Percentiles rank a stretch among this genome's conserved stretches.
phyloP scores from a whole-genome alignment of 2,113 vertebrate species.

The Macquaria australasica region DNA sequence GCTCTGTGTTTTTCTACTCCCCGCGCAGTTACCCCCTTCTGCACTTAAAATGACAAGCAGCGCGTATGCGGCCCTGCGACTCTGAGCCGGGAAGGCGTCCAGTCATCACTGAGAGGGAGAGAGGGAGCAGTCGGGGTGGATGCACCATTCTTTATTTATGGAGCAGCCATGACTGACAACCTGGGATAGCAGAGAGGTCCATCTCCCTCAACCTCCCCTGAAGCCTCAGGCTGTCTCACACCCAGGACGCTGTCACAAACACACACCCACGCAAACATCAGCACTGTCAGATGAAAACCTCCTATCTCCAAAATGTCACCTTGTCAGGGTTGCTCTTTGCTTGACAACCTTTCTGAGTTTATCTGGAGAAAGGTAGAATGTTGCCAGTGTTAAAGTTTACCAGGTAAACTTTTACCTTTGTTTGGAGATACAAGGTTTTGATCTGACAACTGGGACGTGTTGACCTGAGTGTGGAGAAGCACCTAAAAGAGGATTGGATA shows the following conservation, averaged over 20 bases:
- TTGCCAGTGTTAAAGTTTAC: background rate
- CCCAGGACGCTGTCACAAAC: constrained; percentile 52
- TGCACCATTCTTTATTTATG: constrained; percentile 78
- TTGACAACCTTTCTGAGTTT: constrained; percentile 15
- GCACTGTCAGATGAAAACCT: background rate
- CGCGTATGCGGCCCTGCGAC: constrained; percentile 14
- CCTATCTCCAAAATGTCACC: constrained; percentile 30
- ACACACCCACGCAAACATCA: constrained; percentile 43
- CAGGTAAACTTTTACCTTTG: constrained; percentile 11
- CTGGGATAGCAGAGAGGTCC: constrained; percentile 57
- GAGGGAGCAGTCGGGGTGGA: constrained; percentile 46
- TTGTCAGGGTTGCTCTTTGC: constrained; percentile 24
- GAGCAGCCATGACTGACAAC: constrained; percentile 72
- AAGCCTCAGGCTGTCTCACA: constrained; percentile 65
- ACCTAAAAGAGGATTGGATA: background rate
- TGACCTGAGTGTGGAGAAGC: constrained; percentile 20
- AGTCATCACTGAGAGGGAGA: constrained; percentile 9
- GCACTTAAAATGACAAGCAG: constrained; percentile 68
- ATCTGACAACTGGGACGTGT: background rate
- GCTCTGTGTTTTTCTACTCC: constrained; percentile 45
- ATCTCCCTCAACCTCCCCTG: constrained; percentile 20
- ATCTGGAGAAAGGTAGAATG: background rate
- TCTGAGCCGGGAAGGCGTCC: constrained; percentile 26
- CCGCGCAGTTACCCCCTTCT: constrained; percentile 40
- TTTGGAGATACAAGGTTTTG: constrained; percentile 5